Evolutionary conservation across 2,888 invertebrate genomes (phyloP).

Genomic region (Idaea straminata): DNA sequence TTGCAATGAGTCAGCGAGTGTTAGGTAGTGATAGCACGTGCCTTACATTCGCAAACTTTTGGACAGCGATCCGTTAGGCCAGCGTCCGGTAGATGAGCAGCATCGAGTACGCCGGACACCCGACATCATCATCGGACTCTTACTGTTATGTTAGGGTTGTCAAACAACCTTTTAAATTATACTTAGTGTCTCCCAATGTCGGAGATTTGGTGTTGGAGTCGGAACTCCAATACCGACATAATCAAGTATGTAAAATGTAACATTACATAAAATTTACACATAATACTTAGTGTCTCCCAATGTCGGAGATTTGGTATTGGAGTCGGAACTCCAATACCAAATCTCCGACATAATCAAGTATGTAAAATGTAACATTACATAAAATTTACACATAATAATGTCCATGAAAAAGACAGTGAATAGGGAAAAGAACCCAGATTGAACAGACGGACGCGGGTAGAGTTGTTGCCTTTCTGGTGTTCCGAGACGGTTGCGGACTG

Average conservation of each 20-base stretch:
- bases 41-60: conserved; percentile 32
- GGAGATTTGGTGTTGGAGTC: no score
- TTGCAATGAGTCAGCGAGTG: conserved; percentile 22
- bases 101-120: conserved; percentile 52
- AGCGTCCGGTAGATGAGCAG: conserved; percentile 65
- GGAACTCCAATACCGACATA: no score
- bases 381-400: no score
- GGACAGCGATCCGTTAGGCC: conserved; percentile 58
- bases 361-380: no score
- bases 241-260: no score
- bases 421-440: no score
- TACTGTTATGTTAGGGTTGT: conserved; percentile 36
- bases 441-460: neutral
- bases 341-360: no score
- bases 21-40: neutral
- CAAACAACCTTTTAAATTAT: neutral
- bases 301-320: no score
- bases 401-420: no score
- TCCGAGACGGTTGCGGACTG: neutral
- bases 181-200: neutral
- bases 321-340: no score
- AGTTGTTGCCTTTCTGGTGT: neutral
- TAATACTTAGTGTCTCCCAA: neutral
- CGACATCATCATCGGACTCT: conserved; percentile 46
- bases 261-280: no score